phyloP scores from a whole-genome alignment of 1,140 invertebrate species.

The Globodera ellingtonae region DNA sequence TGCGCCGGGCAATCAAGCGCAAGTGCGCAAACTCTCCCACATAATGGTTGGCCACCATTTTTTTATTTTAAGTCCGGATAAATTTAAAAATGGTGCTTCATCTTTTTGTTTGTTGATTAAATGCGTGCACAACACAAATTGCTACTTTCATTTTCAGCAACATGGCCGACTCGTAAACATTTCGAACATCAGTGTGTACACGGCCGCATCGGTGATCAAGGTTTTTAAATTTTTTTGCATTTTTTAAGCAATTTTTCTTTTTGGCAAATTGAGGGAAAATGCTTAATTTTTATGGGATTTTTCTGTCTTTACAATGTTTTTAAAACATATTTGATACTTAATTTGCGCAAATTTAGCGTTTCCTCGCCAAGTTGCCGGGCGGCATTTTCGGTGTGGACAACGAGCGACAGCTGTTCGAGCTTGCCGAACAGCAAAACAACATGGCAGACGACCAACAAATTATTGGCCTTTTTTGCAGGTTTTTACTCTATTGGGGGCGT shows the following conservation, averaged over 20 bases:
- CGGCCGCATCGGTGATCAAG: slow-evolving; percentile 94
- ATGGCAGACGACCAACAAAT: slow-evolving; percentile 75
- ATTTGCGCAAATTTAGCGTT: slow-evolving; percentile 69
- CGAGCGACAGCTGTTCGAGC: slow-evolving; percentile 85
- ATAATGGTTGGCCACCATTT: slow-evolving; percentile 70
- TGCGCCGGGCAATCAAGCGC: slow-evolving; percentile 87
- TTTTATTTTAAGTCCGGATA: background rate
- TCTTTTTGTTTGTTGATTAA: background rate
- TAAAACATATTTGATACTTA: no score
- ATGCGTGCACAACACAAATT: background rate
- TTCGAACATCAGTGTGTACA: slow-evolving; percentile 95
- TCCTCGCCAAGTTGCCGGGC: slow-evolving; percentile 92
- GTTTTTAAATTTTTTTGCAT: slow-evolving; percentile 53
- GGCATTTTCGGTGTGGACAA: slow-evolving; percentile 88
- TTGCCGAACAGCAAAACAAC: slow-evolving; percentile 72
- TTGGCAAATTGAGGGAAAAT: slow-evolving; percentile 22
- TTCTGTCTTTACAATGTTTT: no score
- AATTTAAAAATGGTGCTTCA: no score
- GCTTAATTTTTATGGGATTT: slow-evolving; percentile 8
- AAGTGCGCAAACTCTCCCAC: slow-evolving; percentile 93
- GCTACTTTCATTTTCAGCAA: slow-evolving; percentile 67
- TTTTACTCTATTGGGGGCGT: slow-evolving; percentile 55
- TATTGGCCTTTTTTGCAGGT: slow-evolving; percentile 83
- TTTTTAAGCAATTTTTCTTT: no score
- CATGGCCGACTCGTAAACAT: slow-evolving; percentile 94